Evolutionary conservation across 2,888 invertebrate species (phyloP), one percentile per base, ranked within the genome.

Genomic region (Euspilapteryx auroguttella): DNA sequence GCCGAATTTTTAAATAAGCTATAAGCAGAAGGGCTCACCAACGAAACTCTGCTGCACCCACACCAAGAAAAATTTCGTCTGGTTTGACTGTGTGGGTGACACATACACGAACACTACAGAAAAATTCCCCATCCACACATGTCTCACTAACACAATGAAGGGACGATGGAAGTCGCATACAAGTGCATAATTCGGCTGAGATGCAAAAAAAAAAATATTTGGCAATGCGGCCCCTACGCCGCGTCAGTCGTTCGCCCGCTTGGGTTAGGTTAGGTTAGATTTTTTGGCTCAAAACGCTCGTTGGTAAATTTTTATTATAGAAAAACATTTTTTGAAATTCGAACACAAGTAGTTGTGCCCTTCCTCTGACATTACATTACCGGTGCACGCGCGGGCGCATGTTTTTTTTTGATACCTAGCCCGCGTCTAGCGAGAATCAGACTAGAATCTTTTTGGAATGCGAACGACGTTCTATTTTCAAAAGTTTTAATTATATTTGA

Each of bases 181-280:
- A 71, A 73, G 71, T 75, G 75, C 75, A 75, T 73, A 75, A 69
- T 75, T 75, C 75, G 75, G 75, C 64, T 68, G 75, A 75, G 75
- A 75, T 75, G 73, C 75, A 75, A 75, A 75, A 75, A 62, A n/a
- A 17, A 75, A 75, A 75, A 73, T 73, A 73, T 75, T 75, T 75
- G 75, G 75, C 75, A 75, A 75, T 71, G 66, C 71, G 73, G 75
- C 69, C 73, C 75, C 75, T 73, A 68, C 69, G 58, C 71, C 69
- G 53, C 59, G 73, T 61, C 75, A 75, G 75, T 75, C 71, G 75
- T 63, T 69, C 71, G 75, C 66, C 59, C 71, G 73, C 59, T 68
- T 55, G 73, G 71, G 68, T 75, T 75, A 75, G 75, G 73, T 73
- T 75, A 73, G 75, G 75, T 75, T 75, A 75, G 75, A 75, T 73